Evolutionary conservation across 2,888 invertebrate genomes (phyloP).

Genomic region (Agrochola lota): DNA sequence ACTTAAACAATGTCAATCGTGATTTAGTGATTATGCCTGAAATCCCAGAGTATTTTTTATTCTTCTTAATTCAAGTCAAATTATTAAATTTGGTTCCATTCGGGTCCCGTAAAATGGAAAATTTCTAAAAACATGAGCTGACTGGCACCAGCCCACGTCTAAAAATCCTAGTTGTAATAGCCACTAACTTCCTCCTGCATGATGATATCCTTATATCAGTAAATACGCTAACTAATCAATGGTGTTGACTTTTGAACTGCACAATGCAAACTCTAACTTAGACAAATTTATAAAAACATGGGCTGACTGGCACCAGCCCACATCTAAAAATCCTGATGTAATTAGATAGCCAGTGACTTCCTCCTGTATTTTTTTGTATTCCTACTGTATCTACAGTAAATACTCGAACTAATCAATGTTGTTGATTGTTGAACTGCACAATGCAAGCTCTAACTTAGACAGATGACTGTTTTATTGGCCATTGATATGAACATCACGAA

Average conservation of each 20-base stretch:
- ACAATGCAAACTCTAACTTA: slow-evolving; percentile 27
- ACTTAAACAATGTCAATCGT: not conserved
- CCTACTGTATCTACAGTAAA: too few species aligned
- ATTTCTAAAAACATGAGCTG: not conserved
- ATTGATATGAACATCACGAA: slow-evolving; percentile 37
- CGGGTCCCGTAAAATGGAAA: not conserved
- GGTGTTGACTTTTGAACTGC: slow-evolving; percentile 22
- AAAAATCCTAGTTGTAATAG: not conserved
- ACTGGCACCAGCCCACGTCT: too few species aligned
- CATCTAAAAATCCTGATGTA: not conserved
- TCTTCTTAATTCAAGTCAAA: not conserved
- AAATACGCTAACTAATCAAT: slow-evolving; percentile 5
- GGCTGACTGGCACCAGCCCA: too few species aligned
- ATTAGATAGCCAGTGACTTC: not conserved
- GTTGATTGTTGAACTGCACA: slow-evolving; percentile 21
- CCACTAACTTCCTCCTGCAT: not conserved
- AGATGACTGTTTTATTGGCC: slow-evolving; percentile 46
- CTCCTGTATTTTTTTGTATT: too few species aligned
- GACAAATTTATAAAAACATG: not conserved
- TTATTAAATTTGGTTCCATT: not conserved
- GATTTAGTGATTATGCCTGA: slow-evolving; percentile 10
- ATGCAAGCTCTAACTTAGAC: slow-evolving; percentile 29
- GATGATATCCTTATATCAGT: not conserved
- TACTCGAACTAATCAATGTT: slow-evolving; percentile 11
- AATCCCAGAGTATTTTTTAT: not conserved